A percentile compares a stretch with the other conserved stretches of the same genome.
phyloP scores from a whole-genome alignment of 2,113 vertebrate genomes.

The Enhydra lutris region DNA sequence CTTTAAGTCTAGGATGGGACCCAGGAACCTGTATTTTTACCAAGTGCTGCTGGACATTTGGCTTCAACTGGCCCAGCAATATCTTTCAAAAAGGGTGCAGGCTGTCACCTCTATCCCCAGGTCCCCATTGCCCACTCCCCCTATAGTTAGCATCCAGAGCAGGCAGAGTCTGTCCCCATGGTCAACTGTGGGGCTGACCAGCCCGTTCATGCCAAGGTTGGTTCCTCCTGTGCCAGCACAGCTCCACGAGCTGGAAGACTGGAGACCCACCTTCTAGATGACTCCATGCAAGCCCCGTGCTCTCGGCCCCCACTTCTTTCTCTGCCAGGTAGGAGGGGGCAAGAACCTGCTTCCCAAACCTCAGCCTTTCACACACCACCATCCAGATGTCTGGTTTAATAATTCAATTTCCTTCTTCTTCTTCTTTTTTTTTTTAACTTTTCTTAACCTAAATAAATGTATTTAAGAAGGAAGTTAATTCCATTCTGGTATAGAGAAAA shows the following conservation, averaged over 20 bases:
- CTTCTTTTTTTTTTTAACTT: neutral
- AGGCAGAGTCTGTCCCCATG: neutral
- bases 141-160: neutral
- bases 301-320: accelerated
- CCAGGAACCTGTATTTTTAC: neutral
- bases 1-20: neutral
- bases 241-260: neutral
- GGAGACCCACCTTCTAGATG: neutral
- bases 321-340: accelerated
- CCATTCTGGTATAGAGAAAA: neutral
- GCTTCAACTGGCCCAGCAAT: neutral
- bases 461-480: neutral
- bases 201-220: neutral
- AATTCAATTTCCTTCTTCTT: neutral
- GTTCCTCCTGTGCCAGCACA: neutral
- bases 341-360: neutral
- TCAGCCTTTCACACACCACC: no score
- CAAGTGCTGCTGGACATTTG: neutral
- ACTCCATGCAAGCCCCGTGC: accelerated
- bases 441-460: neutral
- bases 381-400: neutral
- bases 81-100: neutral
- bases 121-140: no score
- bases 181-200: no score
- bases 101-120: accelerated